phyloP scores from a whole-genome alignment of 2,113 vertebrate species.

The Salvator merianae region DNA sequence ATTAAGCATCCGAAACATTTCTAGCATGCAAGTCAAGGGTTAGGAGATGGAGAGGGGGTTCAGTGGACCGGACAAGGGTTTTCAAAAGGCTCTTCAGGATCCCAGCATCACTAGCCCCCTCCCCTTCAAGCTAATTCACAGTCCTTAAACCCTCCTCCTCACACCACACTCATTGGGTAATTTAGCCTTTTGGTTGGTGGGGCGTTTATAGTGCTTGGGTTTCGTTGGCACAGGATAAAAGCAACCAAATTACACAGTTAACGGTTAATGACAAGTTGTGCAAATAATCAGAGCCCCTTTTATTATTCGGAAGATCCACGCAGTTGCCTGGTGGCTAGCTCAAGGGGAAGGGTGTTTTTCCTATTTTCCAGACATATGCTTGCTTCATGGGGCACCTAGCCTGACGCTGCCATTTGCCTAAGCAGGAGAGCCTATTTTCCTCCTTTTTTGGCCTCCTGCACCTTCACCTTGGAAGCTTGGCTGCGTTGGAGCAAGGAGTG shows the following conservation, averaged over 20 bases:
- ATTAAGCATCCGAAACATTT: too few species aligned
- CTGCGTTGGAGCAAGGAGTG: too few species aligned
- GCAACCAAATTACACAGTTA: slow-evolving; percentile 61
- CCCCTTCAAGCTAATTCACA: background rate
- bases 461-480: background rate
- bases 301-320: slow-evolving; percentile 60
- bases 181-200: background rate
- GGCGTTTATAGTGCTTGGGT: slow-evolving; percentile 46
- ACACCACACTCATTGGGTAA: slow-evolving; percentile 20
- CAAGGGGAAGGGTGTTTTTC: background rate
- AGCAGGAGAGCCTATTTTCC: too few species aligned
- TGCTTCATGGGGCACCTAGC: background rate
- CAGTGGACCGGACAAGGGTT: too few species aligned
- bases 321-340: slow-evolving; percentile 34
- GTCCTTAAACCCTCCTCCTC: background rate
- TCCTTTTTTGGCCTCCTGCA: too few species aligned
- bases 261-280: slow-evolving; percentile 60
- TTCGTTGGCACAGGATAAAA: slow-evolving; percentile 67
- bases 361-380: background rate
- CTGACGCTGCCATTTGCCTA: background rate
- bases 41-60: too few species aligned
- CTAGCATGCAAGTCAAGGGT: too few species aligned
- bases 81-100: background rate
- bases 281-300: slow-evolving; percentile 65
- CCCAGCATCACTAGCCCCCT: too few species aligned